Evolutionary conservation across 2,797 vertebrate species (phyloP).

Genomic region (Prionace glauca): DNA sequence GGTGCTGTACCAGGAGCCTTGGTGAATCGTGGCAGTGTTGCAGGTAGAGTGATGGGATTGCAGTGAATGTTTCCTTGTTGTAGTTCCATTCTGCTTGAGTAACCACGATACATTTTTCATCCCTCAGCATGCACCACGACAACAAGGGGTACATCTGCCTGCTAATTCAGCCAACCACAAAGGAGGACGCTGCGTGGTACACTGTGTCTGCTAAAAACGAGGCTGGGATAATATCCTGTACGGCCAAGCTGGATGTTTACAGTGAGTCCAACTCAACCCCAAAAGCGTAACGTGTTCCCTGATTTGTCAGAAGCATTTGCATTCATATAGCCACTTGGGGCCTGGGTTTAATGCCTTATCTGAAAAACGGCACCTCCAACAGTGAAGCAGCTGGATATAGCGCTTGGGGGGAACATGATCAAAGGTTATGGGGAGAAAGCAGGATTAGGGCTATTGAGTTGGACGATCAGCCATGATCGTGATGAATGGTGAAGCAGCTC

Average conservation of each 20-base stretch:
- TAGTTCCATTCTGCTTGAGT: neutral
- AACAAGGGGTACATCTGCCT: slow-evolving; percentile 93
- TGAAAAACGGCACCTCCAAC: neutral
- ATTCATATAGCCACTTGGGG: neutral
- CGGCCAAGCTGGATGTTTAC: slow-evolving; percentile 84
- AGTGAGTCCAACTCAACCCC: slow-evolving; percentile 60
- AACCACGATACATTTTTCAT: neutral
- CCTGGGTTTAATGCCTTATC: neutral
- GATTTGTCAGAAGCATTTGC: neutral
- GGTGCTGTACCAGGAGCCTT: too few relatives aligned
- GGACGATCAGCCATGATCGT: too few relatives aligned
- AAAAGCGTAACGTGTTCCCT: neutral
- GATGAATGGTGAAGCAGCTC: too few relatives aligned
- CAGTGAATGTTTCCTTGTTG: neutral
- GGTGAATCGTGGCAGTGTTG: too few relatives aligned
- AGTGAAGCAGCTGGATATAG: too few relatives aligned
- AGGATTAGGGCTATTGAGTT: too few relatives aligned
- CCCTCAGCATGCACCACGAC: slow-evolving; percentile 91
- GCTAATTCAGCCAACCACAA: slow-evolving; percentile 91
- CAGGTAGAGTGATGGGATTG: too few relatives aligned
- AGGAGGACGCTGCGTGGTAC: slow-evolving; percentile 95
- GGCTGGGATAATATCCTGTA: slow-evolving; percentile 92
- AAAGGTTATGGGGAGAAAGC: too few relatives aligned
- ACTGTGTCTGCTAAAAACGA: slow-evolving; percentile 97
- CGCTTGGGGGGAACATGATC: too few relatives aligned